These are phyloP conservation scores for Caenorhabditis imperialis DNA, from an alignment of 2,888 invertebrate species.

Conservation along the genomic window DNA sequence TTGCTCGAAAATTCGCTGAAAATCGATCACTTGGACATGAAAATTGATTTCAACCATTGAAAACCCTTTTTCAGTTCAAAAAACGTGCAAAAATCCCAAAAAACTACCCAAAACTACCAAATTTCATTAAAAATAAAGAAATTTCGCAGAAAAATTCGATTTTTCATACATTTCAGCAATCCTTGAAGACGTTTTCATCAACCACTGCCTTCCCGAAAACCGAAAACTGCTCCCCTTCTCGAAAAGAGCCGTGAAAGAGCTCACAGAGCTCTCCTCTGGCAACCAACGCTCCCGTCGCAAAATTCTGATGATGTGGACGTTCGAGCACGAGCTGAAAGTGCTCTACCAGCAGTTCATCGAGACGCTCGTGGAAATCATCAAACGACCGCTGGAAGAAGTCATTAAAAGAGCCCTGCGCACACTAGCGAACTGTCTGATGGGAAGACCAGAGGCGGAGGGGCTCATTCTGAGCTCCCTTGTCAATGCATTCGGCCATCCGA, in stretches of 20 bases:
- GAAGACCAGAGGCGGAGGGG: constrained; percentile 89
- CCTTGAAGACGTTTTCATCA: constrained; percentile 86
- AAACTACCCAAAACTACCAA: no score
- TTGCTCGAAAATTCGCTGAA: no score
- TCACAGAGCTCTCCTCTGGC: constrained; percentile 81
- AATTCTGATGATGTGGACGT: constrained; percentile 84
- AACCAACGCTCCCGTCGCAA: constrained; percentile 81
- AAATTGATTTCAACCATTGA: no score
- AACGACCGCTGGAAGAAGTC: constrained; percentile 87
- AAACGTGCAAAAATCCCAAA: no score
- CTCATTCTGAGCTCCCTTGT: constrained; percentile 86
- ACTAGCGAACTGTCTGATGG: constrained; percentile 85
- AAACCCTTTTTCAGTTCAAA: no score
- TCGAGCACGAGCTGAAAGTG: constrained; percentile 89
- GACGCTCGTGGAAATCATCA: constrained; percentile 83
- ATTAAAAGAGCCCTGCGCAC: constrained; percentile 86
- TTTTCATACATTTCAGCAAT: constrained; percentile 86
- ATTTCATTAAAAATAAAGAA: no score
- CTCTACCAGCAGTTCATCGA: constrained; percentile 85
- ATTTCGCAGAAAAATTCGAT: no score
- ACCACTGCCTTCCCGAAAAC: constrained; percentile 83
- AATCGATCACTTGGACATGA: no score
- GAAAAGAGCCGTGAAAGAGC: constrained; percentile 78
- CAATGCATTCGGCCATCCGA: constrained; percentile 96
- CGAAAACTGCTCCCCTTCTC: constrained; percentile 82